Evolutionary conservation across 2,797 vertebrate genomes (phyloP), one percentile per base, ranked within the genome.

Genomic region (Tamandua tetradactyla): DNA sequence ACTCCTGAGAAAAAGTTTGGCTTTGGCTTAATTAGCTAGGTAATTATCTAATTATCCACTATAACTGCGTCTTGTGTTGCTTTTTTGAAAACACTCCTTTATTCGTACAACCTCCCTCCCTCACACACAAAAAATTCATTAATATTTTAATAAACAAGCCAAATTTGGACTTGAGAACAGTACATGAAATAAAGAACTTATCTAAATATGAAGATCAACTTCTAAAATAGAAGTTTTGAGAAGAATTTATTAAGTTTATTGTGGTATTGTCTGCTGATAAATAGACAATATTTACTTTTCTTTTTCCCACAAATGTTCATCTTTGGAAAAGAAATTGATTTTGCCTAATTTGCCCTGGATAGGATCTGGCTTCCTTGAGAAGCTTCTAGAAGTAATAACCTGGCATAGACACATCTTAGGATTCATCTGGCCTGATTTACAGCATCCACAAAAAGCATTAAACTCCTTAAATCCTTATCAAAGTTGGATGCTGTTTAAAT

Each of bases 141-240:
- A 87, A 32, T 71, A 79, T 91, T 83, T 87, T 86, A 92, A 55
- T 57, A 61, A n/a, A 49, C 35, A 76, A 78, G 37, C 35, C 83
- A 87, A 87, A 71, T 95, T 96, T 93, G 30, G 18, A 86, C n/a
- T 40, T 85, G 32, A 72, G 91, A 57, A 52, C 7, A 87, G 52
- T 59, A 2, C 66, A 22, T 76, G 20, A 86, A 68, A 57, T 61
- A 76, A 86, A 74, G 79, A 66, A 23, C 15, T 17, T 85, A 66
- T 44, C 42, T 69, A 75, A 94, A 79, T 81, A 71, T 76, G 20
- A 92, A 87, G 52, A 82, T 74, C 25, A 0, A 1, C 5, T 71
- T 83, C 40, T 90, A 35, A 85, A 94, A 81, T 18, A 82, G 20
- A 92, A 89, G 32, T 9, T 61, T 74, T 42, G 32, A 64, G 5